Base-by-base conservation (phyloP, 2,113 vertebrate genomes). In the Hyperoodon ampullatus region DNA sequence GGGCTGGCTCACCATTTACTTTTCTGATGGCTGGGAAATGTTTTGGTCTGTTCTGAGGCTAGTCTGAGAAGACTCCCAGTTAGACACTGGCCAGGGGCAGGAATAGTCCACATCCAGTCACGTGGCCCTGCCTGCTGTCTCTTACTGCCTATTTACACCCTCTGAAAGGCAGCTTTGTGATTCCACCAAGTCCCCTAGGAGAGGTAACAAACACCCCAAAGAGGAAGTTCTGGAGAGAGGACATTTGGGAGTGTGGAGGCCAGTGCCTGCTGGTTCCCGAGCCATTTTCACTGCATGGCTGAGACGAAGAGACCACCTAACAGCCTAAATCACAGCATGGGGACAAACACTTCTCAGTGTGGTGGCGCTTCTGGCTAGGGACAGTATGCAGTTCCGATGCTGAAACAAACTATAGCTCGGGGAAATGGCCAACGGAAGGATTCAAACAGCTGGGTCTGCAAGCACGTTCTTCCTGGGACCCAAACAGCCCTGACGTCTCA, bases 51-150 rank as follows among this genome's bases (percentile, higher is more conserved):
- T 66, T 74, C 78, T 88, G 55, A 86, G 78, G 42, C 82, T 53
- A 60, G 82, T 95, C 70, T 84, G 74, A 93, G 88, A 86, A 92
- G 47, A 85, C 63, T 92, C 86, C 93, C 58, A 90, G 74, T 90
- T 82, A 88, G 80, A 85, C 55, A 71, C 1, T 19, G 2, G 78
- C 44, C 80, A 9, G 50, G 55, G n/a, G 81, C 80, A 90, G 72
- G 84, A 87, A 81, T 30, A 86, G 7, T 93, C 80, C 65, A 66
- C 63, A 88, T 50, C 26, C 70, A 68, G 61, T 77, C 65, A 90
- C 50, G 42, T 0, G 15, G 50, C 58, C 50, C 92, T 63, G 39
- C 53, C 83, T 78, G 42, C 66, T 39, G 10, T 83, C 65, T 94
- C 93, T 83, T 58, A 68, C 23, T 84, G 75, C 61, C 70, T 80